Conservation (phyloP, 2,797 vertebrate genomes). For the Hafferia zeledoni region DNA sequence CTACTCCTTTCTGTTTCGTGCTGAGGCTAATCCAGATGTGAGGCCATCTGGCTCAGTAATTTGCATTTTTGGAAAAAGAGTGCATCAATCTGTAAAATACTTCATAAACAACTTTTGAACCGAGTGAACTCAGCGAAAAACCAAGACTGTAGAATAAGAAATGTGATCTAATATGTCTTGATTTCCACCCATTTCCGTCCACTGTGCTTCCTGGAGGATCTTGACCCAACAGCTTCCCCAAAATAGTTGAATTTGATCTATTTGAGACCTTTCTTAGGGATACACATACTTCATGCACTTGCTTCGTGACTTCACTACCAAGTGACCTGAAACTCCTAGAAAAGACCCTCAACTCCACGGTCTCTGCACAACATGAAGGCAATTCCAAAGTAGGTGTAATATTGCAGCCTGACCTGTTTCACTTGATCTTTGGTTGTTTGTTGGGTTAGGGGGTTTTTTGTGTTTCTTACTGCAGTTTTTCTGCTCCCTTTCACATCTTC, state of each 20-base stretch:
- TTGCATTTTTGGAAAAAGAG: constrained; percentile 43
- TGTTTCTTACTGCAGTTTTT: not conserved
- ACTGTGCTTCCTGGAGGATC: not conserved
- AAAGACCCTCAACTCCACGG: not conserved
- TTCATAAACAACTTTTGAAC: constrained; percentile 27
- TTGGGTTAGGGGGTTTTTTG: not conserved
- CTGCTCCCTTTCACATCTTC: not conserved
- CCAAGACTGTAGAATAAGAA: not conserved
- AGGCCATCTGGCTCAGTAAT: constrained; percentile 42
- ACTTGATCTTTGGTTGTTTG: not conserved
- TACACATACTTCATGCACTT: not conserved
- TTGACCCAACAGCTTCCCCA: not conserved
- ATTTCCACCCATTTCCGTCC: not conserved
- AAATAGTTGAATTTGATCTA: not conserved
- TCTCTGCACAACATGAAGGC: not conserved
- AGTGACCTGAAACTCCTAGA: not conserved
- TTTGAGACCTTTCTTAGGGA: not conserved
- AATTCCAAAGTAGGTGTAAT: not conserved
- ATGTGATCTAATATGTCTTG: not conserved
- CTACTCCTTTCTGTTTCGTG: not conserved
- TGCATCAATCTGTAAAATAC: constrained; percentile 22
- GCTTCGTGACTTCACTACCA: not conserved
- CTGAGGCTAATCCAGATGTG: constrained; percentile 60
- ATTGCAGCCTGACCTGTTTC: not conserved
- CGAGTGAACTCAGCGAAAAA: not conserved